Conservation (phyloP, 2,113 vertebrate species). For the Pollachius pollachius region DNA sequence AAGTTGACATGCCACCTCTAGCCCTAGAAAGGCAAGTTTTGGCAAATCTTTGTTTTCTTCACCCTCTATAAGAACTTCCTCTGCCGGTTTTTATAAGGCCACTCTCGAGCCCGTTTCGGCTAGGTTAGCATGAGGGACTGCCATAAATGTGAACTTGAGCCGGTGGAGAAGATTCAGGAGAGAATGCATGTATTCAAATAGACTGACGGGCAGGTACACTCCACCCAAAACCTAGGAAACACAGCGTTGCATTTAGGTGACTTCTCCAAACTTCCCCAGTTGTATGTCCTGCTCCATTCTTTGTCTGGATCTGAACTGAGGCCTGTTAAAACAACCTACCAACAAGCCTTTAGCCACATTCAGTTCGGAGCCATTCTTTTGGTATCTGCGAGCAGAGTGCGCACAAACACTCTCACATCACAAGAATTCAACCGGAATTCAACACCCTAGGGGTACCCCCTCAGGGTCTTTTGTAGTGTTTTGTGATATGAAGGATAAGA, state of each 20-base stretch:
- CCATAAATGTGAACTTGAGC: conserved; percentile 38
- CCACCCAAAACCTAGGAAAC: conserved; percentile 45
- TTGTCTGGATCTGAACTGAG: conserved; percentile 12
- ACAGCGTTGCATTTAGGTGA: conserved; percentile 22
- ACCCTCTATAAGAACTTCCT: no score
- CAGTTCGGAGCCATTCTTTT: neutral
- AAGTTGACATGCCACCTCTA: no score
- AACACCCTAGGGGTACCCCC: neutral
- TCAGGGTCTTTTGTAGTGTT: neutral
- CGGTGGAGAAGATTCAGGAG: conserved; percentile 29
- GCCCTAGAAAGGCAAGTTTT: no score
- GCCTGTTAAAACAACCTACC: neutral
- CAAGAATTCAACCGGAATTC: neutral
- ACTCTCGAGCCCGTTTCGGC: conserved; percentile 15
- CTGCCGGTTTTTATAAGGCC: no score
- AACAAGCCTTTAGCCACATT: neutral
- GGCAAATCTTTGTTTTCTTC: no score
- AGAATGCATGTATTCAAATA: conserved; percentile 39
- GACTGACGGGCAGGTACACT: conserved; percentile 18
- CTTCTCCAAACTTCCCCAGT: conserved; percentile 12
- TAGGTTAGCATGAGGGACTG: conserved; percentile 26
- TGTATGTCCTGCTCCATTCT: no score
- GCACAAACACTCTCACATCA: no score
- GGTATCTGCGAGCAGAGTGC: no score
- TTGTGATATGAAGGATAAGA: neutral